phyloP scores from a whole-genome alignment of 2,888 invertebrate species.

The Adineta ricciae region DNA sequence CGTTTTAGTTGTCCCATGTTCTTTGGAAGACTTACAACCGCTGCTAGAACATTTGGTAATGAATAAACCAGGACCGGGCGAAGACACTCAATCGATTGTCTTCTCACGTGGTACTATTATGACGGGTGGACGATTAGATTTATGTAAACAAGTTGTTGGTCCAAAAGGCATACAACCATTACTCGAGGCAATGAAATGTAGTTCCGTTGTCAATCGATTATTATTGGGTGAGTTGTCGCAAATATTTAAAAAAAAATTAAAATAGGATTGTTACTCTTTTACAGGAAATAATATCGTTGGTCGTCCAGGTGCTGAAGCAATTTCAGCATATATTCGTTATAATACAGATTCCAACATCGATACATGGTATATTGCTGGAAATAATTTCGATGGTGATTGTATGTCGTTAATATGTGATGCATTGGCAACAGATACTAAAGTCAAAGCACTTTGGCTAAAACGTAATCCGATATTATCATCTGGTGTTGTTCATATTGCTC shows the following conservation, averaged over 20 bases:
- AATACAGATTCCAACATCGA: background rate
- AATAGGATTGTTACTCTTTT: too few species aligned
- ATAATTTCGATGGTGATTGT: constrained; percentile 26
- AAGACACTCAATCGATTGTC: background rate
- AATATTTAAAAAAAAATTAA: too few species aligned
- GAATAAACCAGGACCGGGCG: background rate
- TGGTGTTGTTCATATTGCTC: constrained; percentile 25
- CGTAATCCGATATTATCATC: constrained; percentile 28
- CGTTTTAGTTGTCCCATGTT: background rate
- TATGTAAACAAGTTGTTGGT: constrained; percentile 32
- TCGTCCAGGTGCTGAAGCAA: background rate
- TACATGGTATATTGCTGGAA: constrained; percentile 32
- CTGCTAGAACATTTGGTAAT: constrained; percentile 21
- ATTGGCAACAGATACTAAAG: constrained; percentile 19
- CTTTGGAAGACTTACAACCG: constrained; percentile 22
- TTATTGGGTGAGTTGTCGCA: background rate
- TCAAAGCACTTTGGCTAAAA: constrained; percentile 30
- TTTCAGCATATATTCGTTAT: constrained; percentile 25
- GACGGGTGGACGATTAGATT: constrained; percentile 25
- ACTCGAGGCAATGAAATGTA: constrained; percentile 8
- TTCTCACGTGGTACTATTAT: constrained; percentile 24
- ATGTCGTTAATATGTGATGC: constrained; percentile 25
- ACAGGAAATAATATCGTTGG: constrained; percentile 30
- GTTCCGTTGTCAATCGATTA: constrained; percentile 12
- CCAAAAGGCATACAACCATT: constrained; percentile 24